phyloP scores from a whole-genome alignment of 2,113 vertebrate genomes.

The Todiramphus chloris region DNA sequence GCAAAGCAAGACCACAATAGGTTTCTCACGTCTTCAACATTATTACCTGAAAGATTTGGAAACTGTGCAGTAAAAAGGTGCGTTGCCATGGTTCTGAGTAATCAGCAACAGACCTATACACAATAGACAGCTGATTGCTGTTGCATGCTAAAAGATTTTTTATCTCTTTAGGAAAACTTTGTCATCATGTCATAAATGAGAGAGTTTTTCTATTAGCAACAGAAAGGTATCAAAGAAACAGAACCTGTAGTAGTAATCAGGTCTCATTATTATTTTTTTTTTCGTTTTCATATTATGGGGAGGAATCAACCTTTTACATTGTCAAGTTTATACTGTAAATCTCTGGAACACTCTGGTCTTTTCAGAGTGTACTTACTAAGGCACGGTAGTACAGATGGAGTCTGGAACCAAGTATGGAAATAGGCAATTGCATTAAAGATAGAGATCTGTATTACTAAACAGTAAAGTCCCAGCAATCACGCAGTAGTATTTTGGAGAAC shows the following conservation, averaged over 20 bases:
- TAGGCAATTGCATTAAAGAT: not conserved
- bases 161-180: constrained; percentile 35
- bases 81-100: constrained; percentile 58
- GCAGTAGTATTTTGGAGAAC: rapidly evolving
- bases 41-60: constrained; percentile 36
- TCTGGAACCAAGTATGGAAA: not conserved
- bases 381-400: not conserved
- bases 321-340: not conserved
- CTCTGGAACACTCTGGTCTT: not conserved
- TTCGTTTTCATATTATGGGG: not conserved
- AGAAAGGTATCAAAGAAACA: not conserved
- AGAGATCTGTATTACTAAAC: not conserved
- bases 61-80: constrained; percentile 9
- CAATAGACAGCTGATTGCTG: constrained; percentile 61
- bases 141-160: not conserved
- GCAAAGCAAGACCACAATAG: not conserved
- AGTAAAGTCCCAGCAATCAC: not conserved
- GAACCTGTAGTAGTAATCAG: not conserved
- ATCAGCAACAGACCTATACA: not conserved
- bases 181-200: not conserved
- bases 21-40: not conserved
- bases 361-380: not conserved
- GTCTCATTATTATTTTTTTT: not conserved
- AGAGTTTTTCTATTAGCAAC: not conserved
- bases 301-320: not conserved